A percentile compares a stretch with the other conserved stretches of the same genome.
Evolutionary conservation across 2,113 vertebrate genomes (phyloP).

Genomic region (Salvelinus sp.): DNA sequence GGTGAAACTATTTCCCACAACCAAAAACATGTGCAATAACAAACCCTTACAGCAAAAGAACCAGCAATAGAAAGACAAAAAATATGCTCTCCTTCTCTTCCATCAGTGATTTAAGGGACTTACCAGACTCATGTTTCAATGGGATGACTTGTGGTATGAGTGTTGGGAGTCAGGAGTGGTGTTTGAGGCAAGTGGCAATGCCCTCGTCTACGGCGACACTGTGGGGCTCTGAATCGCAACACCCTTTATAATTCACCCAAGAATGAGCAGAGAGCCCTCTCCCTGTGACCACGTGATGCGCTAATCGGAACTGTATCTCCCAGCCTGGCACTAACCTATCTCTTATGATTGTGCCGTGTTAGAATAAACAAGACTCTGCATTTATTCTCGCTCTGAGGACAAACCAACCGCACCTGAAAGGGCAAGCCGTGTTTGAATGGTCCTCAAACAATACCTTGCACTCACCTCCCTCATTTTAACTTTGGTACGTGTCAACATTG

Average conservation of each 20-base stretch:
- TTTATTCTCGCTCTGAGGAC: constrained; percentile 34
- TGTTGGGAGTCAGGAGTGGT: constrained; percentile 13
- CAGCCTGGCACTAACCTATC: constrained; percentile 42
- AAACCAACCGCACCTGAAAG: constrained; percentile 51
- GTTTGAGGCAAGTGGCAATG: constrained; percentile 14
- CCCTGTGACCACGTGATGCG: constrained; percentile 36
- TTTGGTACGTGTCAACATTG: constrained; percentile 52
- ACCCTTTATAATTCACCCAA: constrained; percentile 25
- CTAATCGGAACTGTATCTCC: constrained; percentile 58
- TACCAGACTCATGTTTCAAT: constrained; percentile 53
- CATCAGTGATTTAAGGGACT: constrained; percentile 36
- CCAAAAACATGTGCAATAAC: constrained; percentile 36
- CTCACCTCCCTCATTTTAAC: constrained; percentile 43
- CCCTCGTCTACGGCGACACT: neutral
- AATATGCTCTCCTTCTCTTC: neutral
- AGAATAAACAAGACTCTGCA: constrained; percentile 50
- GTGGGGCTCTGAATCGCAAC: constrained; percentile 28
- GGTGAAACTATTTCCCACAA: constrained; percentile 60
- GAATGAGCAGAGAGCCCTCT: constrained; percentile 28
- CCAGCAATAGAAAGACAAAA: neutral
- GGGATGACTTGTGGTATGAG: constrained; percentile 9
- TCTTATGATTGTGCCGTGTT: constrained; percentile 31
- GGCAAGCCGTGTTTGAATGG: constrained; percentile 54
- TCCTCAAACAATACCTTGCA: constrained; percentile 48
- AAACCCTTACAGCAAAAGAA: constrained; percentile 15